Base-by-base conservation (phyloP, 1,140 invertebrate genomes). In the Bombyx mandarina region DNA sequence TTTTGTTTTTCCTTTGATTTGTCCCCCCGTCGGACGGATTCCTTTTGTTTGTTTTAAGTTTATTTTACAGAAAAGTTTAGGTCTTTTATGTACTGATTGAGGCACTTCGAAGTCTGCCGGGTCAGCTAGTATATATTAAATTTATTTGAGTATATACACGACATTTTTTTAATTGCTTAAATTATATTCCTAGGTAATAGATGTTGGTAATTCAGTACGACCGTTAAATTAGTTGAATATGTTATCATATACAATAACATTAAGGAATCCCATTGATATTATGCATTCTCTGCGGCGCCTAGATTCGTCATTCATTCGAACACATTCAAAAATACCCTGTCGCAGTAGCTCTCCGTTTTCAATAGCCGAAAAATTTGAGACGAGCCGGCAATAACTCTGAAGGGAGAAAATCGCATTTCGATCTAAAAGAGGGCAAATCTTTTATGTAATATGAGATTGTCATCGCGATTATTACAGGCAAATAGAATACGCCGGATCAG, bases 391-490 rank as follows among this genome's bases (percentile, higher is more conserved):
- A 87, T 85, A 85, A 78, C 74, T 84, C 63, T 62, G 73, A 73
- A 79, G 77, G 78, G 77, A 79, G 78, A 76, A 87, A 87, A 87
- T 87, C 84, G 78, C 77, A 83, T 85, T 87, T 85, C 75, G 80
- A 79, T 82, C 79, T 74, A 80, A 81, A 76, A 82, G 82, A 84
- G 82, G 82, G 84, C 74, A 87, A 87, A 85, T 87, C 82, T 87
- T 87, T 87, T 87, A 87, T 87, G 82, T 84, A 87, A 85, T 87
- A 87, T 85, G 75, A 85, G 84, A 87, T 85, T 87, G 84, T 87
- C 82, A 87, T 84, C 81, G 82, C 82, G 84, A 87, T 87, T 87
- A 87, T 87, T 87, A 87, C 77, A 84, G 82, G 82, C 80, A 87
- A 87, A 87, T 85, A 87, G 84, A 87, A 87, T 85, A 85, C 84